These are phyloP conservation scores for Hydraecia micacea DNA, from an alignment of 2,888 invertebrate genomes.

Conservation along the genomic window DNA sequence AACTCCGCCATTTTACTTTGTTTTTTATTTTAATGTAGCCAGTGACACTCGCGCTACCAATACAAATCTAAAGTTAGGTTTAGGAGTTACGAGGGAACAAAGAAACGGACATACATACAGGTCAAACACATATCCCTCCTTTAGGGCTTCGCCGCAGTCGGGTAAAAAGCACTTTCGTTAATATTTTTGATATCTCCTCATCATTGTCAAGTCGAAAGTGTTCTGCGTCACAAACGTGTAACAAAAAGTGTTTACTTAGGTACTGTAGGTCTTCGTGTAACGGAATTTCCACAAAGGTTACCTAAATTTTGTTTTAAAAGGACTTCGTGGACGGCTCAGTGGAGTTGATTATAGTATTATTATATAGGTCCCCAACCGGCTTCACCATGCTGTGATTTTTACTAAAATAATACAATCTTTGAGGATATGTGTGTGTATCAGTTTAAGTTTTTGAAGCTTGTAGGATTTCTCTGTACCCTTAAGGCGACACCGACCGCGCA, in stretches of 20 bases:
- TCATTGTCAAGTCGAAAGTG: slow-evolving; percentile 8
- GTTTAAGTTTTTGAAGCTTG: neutral
- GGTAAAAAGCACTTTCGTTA: neutral
- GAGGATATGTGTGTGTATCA: neutral
- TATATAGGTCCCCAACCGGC: neutral
- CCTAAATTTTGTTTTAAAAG: slow-evolving; percentile 29
- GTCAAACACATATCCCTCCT: too few relatives aligned
- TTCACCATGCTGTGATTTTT: slow-evolving; percentile 25
- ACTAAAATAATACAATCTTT: slow-evolving; percentile 6
- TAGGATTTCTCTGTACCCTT: neutral
- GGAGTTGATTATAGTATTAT: slow-evolving; percentile 35
- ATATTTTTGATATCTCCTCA: neutral
- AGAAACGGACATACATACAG: too few relatives aligned
- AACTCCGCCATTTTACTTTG: too few relatives aligned
- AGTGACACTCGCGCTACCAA: too few relatives aligned
- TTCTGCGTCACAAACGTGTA: slow-evolving; percentile 6
- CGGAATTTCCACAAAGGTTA: slow-evolving; percentile 19
- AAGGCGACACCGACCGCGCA: too few relatives aligned
- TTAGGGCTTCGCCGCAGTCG: too few relatives aligned
- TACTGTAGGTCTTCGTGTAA: slow-evolving; percentile 3
- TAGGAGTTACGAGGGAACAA: too few relatives aligned
- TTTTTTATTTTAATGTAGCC: too few relatives aligned
- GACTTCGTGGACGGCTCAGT: slow-evolving; percentile 24
- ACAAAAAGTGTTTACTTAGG: slow-evolving; percentile 36
- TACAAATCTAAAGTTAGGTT: too few relatives aligned